These are phyloP conservation scores for Lithophane semibrunnea DNA, from an alignment of 2,888 invertebrate species.

Conservation along the genomic window DNA sequence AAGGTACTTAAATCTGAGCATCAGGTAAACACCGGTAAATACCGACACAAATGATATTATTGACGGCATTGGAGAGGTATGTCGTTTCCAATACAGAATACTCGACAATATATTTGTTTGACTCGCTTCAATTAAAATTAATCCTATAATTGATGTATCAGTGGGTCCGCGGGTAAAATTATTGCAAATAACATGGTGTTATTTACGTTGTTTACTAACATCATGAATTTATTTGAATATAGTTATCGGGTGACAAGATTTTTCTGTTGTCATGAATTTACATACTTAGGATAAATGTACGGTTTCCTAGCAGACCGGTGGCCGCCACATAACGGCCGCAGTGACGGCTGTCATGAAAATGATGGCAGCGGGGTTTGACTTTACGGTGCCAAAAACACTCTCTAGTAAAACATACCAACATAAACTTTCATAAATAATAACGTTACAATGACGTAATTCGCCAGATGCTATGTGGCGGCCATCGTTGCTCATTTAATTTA, in stretches of 20 bases:
- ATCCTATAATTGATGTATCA: conserved; percentile 36
- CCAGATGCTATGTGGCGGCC: not conserved
- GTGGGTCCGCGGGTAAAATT: conserved; percentile 19
- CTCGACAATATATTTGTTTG: conserved; percentile 39
- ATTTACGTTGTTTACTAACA: not conserved
- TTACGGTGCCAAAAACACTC: not conserved
- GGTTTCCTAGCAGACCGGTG: not conserved
- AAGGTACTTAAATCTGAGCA: conserved; percentile 16
- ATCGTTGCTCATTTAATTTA: not conserved
- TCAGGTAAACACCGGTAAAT: conserved; percentile 29
- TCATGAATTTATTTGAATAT: not conserved
- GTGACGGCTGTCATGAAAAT: not conserved
- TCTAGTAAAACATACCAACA: not conserved
- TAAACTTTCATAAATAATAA: not conserved
- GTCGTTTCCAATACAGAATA: conserved; percentile 25
- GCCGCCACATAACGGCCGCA: not conserved
- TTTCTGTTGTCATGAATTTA: not conserved
- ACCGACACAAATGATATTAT: conserved; percentile 22
- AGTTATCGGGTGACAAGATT: not conserved
- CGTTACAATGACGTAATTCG: not conserved
- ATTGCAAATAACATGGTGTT: conserved; percentile 33
- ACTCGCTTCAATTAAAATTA: conserved; percentile 34
- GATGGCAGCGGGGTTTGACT: not conserved
- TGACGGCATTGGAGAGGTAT: not conserved
- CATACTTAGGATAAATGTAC: not conserved